Conservation (phyloP, 2,113 vertebrate genomes). For the Esox niger region DNA sequence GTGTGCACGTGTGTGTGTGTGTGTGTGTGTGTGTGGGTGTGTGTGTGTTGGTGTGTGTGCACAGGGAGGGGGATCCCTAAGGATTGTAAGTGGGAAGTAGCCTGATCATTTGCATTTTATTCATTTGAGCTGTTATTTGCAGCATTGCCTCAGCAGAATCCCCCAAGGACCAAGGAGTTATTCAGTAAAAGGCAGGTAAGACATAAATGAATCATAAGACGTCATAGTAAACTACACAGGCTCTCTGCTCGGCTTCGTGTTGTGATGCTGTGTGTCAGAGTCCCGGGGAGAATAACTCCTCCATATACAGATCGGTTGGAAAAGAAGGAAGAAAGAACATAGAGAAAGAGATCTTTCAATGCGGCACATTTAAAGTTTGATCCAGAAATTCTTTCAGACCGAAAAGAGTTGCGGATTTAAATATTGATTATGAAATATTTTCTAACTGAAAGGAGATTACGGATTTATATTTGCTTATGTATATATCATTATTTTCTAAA, state of each 20-base stretch:
- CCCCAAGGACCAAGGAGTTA: slow-evolving; percentile 58
- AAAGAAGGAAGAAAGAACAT: no score
- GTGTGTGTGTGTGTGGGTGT: slow-evolving; percentile 27
- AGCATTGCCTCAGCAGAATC: slow-evolving; percentile 58
- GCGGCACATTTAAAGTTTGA: no score
- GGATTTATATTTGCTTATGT: no score
- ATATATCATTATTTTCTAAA: no score
- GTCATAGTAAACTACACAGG: slow-evolving; percentile 21
- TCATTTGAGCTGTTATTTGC: slow-evolving; percentile 73
- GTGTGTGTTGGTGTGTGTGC: slow-evolving; percentile 28
- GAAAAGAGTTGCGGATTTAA: no score
- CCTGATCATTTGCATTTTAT: slow-evolving; percentile 73
- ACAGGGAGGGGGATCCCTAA: slow-evolving; percentile 54
- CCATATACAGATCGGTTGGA: no score
- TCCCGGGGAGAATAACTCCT: no score
- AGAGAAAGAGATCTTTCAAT: no score
- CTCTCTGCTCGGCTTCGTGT: neutral
- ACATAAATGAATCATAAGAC: slow-evolving; percentile 70
- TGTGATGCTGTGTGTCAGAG: no score
- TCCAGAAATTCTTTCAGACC: no score
- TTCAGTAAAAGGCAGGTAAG: slow-evolving; percentile 72
- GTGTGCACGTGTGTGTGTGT: slow-evolving; percentile 1
- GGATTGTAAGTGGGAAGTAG: slow-evolving; percentile 58
- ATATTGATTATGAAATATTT: no score
- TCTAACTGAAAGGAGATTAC: no score